Evolutionary conservation across 1,140 invertebrate genomes (phyloP), one percentile per base, ranked within the genome.

Genomic region (Parasteatoda tepidariorum): DNA sequence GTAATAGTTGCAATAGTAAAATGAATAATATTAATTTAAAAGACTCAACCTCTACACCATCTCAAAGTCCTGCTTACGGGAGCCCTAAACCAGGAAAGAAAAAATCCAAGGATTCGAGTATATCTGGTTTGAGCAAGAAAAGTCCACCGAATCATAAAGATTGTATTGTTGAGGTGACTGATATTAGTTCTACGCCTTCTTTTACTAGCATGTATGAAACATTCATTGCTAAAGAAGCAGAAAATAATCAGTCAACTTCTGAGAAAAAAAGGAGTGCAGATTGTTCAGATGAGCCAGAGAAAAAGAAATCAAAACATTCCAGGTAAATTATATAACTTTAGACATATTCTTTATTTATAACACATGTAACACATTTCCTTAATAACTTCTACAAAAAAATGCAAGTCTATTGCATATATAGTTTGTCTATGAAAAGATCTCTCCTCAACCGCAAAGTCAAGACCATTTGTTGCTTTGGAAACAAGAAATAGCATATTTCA

Each of bases 1-100:
- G 33, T 59, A 68, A 33, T 22, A 74, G 34, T 66, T 59, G 31
- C 41, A 31, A 55, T 33, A 88, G 89, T 79, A 91, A 91, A 86
- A 91, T 91, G 84, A 91, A 91, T 13, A 91, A 90, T 76, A 90
- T 90, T 2, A 91, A 91, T 87, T 91, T 91, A 83, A 90, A 90
- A 59, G 81, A 74, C 6, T n/a, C 28, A 6, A 90, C 90, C 22
- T 83, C 86, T n/a, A 84, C 86, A 13, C 87, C 86, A 30, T 87
- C 88, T 85, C 86, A 85, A 59, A 88, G 87, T 81, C 84, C 84
- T 15, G 87, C 88, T n/a, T 87, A 88, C 84, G 87, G 84, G 31
- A 84, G 85, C n/a, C 84, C 71, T n/a, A 78, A 84, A 34, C 55
- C 38, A 18, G 33, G 34, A 2, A 78, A 71, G 24, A 84, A 79